A percentile compares a stretch with the other conserved stretches of the same genome.
These are phyloP conservation scores for Suncus etruscus DNA, from an alignment of 2,113 vertebrate genomes.

Conservation along the genomic window DNA sequence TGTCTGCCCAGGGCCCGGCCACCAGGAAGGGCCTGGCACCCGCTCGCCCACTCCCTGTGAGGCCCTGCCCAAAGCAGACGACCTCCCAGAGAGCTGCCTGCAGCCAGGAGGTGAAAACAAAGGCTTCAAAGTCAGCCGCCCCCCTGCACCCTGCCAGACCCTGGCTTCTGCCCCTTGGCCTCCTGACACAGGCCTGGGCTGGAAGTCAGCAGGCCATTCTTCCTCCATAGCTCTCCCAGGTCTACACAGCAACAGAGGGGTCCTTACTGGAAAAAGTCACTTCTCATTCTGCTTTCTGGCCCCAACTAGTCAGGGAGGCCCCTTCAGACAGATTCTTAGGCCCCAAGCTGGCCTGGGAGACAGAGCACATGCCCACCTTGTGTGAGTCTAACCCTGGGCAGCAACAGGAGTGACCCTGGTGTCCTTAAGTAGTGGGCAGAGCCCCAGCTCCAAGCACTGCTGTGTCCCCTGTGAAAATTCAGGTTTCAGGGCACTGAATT, in stretches of 20 bases:
- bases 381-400: too few species aligned
- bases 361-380: too few species aligned
- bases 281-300: too few species aligned
- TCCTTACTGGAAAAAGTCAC: too few species aligned
- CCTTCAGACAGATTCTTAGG: background rate
- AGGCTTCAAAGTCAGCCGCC: rapidly evolving
- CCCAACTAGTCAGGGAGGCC: rapidly evolving
- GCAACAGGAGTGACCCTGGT: too few species aligned
- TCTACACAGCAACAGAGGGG: too few species aligned
- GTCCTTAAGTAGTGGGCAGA: too few species aligned
- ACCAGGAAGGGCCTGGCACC: conserved; percentile 49
- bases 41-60: background rate
- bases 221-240: too few species aligned
- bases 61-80: background rate
- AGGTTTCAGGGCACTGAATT: too few species aligned
- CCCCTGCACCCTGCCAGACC: background rate
- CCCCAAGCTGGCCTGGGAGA: background rate
- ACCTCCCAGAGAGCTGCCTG: conserved; percentile 6
- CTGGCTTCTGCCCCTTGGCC: background rate
- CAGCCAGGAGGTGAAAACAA: background rate
- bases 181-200: background rate
- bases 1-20: conserved; percentile 25
- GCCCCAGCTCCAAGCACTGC: too few species aligned
- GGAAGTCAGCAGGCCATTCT: too few species aligned
- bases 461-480: too few species aligned